A percentile compares a stretch with the other conserved stretches of the same genome.
phyloP scores from a whole-genome alignment of 2,797 vertebrate genomes.

The Enteromius radiatus region DNA sequence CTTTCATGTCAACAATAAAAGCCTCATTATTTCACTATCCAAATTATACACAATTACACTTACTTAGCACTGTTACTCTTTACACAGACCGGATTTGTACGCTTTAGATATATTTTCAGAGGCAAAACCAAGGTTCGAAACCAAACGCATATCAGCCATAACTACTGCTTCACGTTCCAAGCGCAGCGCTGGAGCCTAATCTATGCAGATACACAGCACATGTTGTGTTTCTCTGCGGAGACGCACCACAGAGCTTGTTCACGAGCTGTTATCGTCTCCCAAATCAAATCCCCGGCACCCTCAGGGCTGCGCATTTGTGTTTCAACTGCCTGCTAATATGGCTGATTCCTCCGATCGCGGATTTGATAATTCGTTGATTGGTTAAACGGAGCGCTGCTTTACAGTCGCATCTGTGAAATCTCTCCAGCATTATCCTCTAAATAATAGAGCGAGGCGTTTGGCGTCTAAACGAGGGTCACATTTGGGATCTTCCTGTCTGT shows the following conservation, averaged over 20 bases:
- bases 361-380: constrained; percentile 40
- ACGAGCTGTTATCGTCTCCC: constrained; percentile 21
- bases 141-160: neutral
- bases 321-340: constrained; percentile 23
- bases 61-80: neutral
- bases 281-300: constrained; percentile 39
- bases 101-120: neutral
- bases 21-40: neutral
- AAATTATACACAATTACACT: neutral
- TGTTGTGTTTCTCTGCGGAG: constrained; percentile 16
- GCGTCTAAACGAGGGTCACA: constrained; percentile 46
- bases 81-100: neutral
- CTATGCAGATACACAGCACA: constrained; percentile 24
- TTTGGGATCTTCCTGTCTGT: constrained; percentile 44
- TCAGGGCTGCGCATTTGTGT: constrained; percentile 35
- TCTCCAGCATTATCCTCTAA: constrained; percentile 35
- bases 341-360: constrained; percentile 42
- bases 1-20: neutral
- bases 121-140: neutral
- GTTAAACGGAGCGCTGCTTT: constrained; percentile 29
- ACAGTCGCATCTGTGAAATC: constrained; percentile 24
- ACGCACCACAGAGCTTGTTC: constrained; percentile 28
- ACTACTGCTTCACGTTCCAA: neutral
- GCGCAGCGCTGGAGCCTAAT: neutral
- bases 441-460: constrained; percentile 19